A percentile compares a stretch with the other conserved stretches of the same genome.
Conservation (phyloP, 2,797 vertebrate genomes). For the Eulemur albifrons region DNA sequence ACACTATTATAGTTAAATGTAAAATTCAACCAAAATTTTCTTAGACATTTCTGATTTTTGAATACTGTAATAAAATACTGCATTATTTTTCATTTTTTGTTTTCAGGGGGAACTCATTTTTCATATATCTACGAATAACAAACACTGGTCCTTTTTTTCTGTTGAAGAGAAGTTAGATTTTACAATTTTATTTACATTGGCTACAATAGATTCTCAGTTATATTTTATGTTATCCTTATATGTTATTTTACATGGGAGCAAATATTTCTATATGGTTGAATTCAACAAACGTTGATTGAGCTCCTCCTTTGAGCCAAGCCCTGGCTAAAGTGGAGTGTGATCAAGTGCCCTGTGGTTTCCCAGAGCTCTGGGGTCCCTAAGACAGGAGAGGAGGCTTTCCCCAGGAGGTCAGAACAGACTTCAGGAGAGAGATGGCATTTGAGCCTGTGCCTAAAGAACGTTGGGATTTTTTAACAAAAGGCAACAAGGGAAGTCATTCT, state of each 20-base stretch:
- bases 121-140: neutral
- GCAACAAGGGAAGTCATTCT: neutral
- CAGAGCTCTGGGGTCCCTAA: neutral
- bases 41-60: conserved; percentile 4
- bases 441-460: neutral
- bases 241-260: neutral
- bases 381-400: neutral
- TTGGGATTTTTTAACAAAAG: neutral
- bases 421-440: neutral
- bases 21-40: neutral
- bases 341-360: neutral
- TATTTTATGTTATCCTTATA: neutral
- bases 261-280: neutral
- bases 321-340: neutral
- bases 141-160: neutral
- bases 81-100: neutral
- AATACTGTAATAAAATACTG: neutral
- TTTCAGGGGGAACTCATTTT: neutral
- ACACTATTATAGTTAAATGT: neutral
- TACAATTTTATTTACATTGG: neutral
- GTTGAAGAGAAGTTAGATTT: neutral
- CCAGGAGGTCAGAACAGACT: neutral
- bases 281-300: neutral
- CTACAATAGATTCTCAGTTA: neutral
- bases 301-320: neutral